phyloP scores from a whole-genome alignment of 2,888 invertebrate genomes.

The Lysandra coridon region DNA sequence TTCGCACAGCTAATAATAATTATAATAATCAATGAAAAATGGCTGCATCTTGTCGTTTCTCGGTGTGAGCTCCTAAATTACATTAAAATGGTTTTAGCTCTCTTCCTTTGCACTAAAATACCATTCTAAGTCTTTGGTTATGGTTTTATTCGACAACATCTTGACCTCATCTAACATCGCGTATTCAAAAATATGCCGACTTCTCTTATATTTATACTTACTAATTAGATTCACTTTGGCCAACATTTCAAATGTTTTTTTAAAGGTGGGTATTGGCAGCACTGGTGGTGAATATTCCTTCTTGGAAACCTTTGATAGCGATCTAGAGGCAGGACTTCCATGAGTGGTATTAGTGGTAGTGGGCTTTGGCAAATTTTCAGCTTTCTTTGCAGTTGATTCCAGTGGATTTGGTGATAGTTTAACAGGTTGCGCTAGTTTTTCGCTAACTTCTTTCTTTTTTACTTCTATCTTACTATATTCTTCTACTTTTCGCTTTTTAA shows the following conservation, averaged over 20 bases:
- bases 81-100: background rate
- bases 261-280: slow-evolving; percentile 58
- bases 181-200: background rate
- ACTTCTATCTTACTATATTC: background rate
- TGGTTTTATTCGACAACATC: background rate
- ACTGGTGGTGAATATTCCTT: slow-evolving; percentile 57
- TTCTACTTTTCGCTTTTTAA: background rate
- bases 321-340: slow-evolving; percentile 30
- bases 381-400: background rate
- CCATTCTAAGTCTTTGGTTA: slow-evolving; percentile 17
- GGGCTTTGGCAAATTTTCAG: background rate
- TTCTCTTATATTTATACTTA: background rate
- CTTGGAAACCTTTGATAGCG: slow-evolving; percentile 22
- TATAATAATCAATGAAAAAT: too few species aligned
- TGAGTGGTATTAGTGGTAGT: background rate
- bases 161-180: background rate
- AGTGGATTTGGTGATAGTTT: background rate
- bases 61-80: background rate
- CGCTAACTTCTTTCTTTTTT: background rate
- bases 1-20: too few species aligned
- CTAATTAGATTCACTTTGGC: slow-evolving; percentile 36
- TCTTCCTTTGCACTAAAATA: background rate
- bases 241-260: slow-evolving; percentile 45
- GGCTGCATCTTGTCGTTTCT: too few species aligned
- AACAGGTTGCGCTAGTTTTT: background rate